These are phyloP conservation scores for Furcula furcula DNA, from an alignment of 2,888 invertebrate genomes.

Conservation along the genomic window DNA sequence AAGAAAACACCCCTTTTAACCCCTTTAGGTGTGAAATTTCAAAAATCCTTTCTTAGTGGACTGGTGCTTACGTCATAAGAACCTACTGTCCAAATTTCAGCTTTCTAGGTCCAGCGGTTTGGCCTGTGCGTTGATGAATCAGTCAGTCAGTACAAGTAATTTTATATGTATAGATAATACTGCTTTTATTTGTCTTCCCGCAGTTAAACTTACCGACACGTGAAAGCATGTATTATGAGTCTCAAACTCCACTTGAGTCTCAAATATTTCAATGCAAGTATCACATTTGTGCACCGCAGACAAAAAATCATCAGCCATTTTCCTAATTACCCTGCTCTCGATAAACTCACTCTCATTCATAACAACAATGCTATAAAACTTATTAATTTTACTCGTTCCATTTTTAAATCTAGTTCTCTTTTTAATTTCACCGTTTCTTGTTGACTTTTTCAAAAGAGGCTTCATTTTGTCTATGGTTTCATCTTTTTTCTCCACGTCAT, in stretches of 20 bases:
- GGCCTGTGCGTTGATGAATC: too few species aligned
- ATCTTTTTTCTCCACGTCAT: not conserved
- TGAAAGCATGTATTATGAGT: conserved; percentile 41
- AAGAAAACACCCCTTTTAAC: too few species aligned
- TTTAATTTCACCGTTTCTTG: conserved; percentile 10
- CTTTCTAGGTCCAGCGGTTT: too few species aligned
- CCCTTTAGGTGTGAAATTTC: too few species aligned
- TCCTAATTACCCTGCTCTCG: conserved; percentile 25
- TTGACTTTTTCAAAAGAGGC: conserved; percentile 1
- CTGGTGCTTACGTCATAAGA: too few species aligned
- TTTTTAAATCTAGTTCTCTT: conserved; percentile 18
- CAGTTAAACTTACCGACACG: conserved; percentile 37
- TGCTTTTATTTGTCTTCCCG: too few species aligned
- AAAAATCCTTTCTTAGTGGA: too few species aligned
- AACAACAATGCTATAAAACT: conserved; percentile 23
- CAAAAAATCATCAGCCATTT: conserved; percentile 17
- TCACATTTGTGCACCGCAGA: conserved; percentile 44
- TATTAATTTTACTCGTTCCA: conserved; percentile 13
- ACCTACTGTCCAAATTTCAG: too few species aligned
- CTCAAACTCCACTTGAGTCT: conserved; percentile 27
- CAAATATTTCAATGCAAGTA: conserved; percentile 41
- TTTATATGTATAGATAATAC: too few species aligned
- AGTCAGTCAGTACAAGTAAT: too few species aligned
- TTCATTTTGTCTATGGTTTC: not conserved
- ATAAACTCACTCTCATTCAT: conserved; percentile 34